A percentile compares a stretch with the other conserved stretches of the same genome.
phyloP scores from a whole-genome alignment of 2,888 invertebrate genomes.

The Muscina levida region DNA sequence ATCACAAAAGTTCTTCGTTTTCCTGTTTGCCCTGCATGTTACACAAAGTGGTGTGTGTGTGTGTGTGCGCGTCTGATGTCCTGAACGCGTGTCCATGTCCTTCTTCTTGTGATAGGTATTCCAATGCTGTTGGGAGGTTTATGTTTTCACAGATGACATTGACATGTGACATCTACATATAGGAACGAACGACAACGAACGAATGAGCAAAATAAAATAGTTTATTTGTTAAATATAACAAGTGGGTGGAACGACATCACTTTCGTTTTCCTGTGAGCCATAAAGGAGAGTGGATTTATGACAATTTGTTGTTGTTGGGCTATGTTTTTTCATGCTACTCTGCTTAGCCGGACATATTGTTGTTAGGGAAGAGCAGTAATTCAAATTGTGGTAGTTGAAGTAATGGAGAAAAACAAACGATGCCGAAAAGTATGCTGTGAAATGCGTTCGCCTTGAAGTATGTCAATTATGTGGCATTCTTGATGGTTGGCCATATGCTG shows the following conservation, averaged over 20 bases:
- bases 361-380: too few species aligned
- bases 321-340: background rate
- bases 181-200: too few species aligned
- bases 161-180: constrained; percentile 56
- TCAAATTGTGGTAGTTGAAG: background rate
- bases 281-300: constrained; percentile 3
- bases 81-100: background rate
- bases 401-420: constrained; percentile 1
- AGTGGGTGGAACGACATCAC: background rate
- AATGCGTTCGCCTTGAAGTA: background rate
- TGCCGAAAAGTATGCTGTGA: constrained; percentile 9
- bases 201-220: constrained; percentile 51
- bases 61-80: background rate
- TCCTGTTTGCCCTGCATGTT: background rate
- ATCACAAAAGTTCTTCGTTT: constrained; percentile 4
- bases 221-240: constrained; percentile 41
- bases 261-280: background rate
- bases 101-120: background rate
- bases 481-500: too few species aligned
- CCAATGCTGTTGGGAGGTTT: constrained; percentile 9
- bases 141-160: constrained; percentile 52
- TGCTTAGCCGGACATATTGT: too few species aligned
- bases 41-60: background rate
- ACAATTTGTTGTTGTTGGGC: background rate
- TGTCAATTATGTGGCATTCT: constrained; percentile 10